Conservation (phyloP, 2,113 vertebrate species). For the Henicopernis longicauda region DNA sequence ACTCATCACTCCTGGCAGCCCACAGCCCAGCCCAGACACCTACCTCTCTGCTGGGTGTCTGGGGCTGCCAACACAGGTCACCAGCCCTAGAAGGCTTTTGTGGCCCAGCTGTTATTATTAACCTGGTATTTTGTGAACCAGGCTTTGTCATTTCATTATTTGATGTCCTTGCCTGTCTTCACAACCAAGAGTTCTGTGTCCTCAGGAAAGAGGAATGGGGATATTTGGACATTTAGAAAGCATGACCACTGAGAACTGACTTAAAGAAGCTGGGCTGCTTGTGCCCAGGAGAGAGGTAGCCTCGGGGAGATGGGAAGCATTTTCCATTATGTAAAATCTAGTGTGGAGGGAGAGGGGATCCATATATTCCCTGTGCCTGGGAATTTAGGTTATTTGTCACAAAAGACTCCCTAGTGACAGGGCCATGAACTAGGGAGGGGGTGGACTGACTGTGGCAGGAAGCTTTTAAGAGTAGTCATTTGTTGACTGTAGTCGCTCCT, state of each 20-base stretch:
- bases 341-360: not conserved
- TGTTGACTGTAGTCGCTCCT: not conserved
- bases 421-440: not conserved
- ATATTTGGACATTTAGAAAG: not conserved
- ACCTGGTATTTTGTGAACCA: not conserved
- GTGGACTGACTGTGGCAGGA: not conserved
- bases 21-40: not conserved
- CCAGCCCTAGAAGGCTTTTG: not conserved
- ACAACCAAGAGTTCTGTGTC: not conserved
- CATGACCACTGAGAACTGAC: not conserved
- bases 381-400: not conserved
- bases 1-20: not conserved
- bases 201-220: not conserved
- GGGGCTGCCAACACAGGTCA: not conserved
- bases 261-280: not conserved
- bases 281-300: not conserved
- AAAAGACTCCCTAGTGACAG: not conserved
- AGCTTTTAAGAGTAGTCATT: not conserved
- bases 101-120: not conserved
- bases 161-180: not conserved
- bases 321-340: not conserved
- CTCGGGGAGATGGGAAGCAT: not conserved
- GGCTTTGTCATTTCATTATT: not conserved
- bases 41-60: not conserved
- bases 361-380: not conserved